Conservation (phyloP, 2,797 vertebrate species). For the Pseudochromis fuscus region DNA sequence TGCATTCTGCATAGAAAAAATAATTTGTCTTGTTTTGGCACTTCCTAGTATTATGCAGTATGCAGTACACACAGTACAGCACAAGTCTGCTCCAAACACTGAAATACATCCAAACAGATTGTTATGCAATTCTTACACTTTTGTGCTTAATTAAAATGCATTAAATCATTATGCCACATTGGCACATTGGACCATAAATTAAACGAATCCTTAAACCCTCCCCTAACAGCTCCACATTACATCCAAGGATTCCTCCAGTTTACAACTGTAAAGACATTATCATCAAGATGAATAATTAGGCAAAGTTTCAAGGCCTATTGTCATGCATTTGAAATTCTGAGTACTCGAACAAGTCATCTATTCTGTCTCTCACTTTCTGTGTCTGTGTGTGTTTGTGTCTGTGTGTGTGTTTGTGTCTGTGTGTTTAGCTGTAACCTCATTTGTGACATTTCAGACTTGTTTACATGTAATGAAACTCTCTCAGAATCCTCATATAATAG, state of each 20-base stretch:
- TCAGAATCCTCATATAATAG: constrained; percentile 13
- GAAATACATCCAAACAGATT: neutral
- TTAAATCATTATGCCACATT: neutral
- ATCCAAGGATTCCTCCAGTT: constrained; percentile 1
- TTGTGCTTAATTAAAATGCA: neutral
- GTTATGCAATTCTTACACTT: neutral
- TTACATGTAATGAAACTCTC: constrained; percentile 18
- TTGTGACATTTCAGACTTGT: constrained; percentile 42
- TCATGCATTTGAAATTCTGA: constrained; percentile 15
- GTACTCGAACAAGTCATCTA: neutral
- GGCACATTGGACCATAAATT: constrained; percentile 1
- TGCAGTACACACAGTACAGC: too few relatives aligned
- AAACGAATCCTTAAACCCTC: neutral
- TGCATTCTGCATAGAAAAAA: too few relatives aligned
- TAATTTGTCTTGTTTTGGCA: too few relatives aligned
- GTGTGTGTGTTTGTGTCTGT: neutral
- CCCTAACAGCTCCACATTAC: neutral
- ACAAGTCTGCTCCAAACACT: constrained; percentile 4
- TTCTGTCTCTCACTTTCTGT: too few relatives aligned
- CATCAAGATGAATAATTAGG: neutral
- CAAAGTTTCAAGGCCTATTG: neutral
- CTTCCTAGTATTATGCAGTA: too few relatives aligned
- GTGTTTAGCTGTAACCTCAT: neutral
- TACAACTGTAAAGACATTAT: neutral
- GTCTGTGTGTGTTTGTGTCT: neutral